A percentile compares a stretch with the other conserved stretches of the same genome.
Conservation (phyloP, 2,797 vertebrate genomes). For the Sylvilagus floridanus region DNA sequence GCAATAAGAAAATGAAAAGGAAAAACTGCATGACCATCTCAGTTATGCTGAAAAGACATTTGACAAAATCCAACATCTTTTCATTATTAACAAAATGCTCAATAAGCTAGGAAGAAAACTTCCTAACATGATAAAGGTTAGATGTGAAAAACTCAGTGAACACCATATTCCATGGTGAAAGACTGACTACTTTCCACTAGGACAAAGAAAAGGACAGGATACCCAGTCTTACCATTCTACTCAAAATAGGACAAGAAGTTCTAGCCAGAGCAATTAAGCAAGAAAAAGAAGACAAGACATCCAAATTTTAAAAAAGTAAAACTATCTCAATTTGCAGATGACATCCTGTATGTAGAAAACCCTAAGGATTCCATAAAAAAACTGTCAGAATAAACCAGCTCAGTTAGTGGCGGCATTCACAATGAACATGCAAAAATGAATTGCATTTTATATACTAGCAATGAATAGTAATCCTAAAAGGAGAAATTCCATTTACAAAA, state of each 20-base stretch:
- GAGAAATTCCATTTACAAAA: neutral
- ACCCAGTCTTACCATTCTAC: neutral
- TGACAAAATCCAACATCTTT: neutral
- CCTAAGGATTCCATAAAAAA: neutral
- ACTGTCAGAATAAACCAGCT: neutral
- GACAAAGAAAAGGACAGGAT: neutral
- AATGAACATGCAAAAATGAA: neutral
- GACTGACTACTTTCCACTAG: neutral
- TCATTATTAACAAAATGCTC: neutral
- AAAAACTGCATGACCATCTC: neutral
- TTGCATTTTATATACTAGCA: neutral
- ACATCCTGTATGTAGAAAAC: neutral
- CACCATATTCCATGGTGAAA: neutral
- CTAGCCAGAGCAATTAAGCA: neutral
- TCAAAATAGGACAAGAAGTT: neutral
- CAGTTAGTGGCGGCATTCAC: neutral
- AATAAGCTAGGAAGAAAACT: neutral
- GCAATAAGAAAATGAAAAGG: neutral
- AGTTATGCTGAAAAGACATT: neutral
- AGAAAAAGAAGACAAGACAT: neutral
- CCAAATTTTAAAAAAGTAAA: conserved; percentile 16
- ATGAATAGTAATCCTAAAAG: neutral
- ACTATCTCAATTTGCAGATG: neutral
- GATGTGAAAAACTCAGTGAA: neutral
- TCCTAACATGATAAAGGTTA: neutral